These are phyloP conservation scores for Pachypeltis micranthus DNA, from an alignment of 1,140 invertebrate species.

Conservation along the genomic window DNA sequence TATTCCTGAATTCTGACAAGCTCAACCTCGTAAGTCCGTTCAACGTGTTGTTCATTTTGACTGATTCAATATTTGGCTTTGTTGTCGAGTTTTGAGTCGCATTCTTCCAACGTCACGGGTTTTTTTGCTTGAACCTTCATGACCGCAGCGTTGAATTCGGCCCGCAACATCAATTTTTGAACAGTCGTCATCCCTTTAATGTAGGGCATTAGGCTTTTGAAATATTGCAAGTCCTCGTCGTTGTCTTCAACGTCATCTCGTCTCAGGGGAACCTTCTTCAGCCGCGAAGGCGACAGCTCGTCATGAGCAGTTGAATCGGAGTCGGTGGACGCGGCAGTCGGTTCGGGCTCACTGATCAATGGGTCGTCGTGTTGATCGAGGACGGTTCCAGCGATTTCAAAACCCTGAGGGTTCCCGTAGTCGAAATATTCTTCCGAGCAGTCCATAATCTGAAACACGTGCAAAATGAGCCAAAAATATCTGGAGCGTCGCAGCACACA, in stretches of 20 bases:
- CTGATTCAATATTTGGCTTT: background rate
- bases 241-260: background rate
- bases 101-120: background rate
- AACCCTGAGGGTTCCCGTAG: too few relatives aligned
- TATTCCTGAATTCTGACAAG: background rate
- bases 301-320: background rate
- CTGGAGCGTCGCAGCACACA: too few relatives aligned
- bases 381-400: too few relatives aligned
- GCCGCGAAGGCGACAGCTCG: background rate
- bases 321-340: background rate
- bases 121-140: background rate
- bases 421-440: too few relatives aligned
- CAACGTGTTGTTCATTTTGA: background rate
- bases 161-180: constrained; percentile 1
- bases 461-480: too few relatives aligned
- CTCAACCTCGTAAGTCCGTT: background rate
- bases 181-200: constrained; percentile 7
- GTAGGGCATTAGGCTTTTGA: constrained; percentile 8
- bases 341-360: background rate
- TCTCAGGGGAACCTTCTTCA: constrained; percentile 3
- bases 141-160: constrained; percentile 5
- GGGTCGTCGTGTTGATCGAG: background rate
- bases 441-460: too few relatives aligned
- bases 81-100: background rate
- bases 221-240: constrained; percentile 1